Base-by-base conservation (phyloP, 1,140 invertebrate genomes). In the Psix sp. region DNA sequence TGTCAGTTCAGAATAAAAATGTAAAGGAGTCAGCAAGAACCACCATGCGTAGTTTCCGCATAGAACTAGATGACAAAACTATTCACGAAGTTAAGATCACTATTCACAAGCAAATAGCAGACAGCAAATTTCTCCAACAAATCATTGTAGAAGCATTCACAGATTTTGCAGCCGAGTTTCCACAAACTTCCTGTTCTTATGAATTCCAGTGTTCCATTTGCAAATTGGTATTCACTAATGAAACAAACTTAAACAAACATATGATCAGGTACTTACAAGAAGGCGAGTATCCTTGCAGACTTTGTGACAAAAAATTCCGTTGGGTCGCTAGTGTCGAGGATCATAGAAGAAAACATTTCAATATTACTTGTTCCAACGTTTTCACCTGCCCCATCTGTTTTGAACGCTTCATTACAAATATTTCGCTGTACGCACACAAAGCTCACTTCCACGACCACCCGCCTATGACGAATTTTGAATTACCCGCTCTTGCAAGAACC, bases 361-460 rank as follows among this genome's bases (percentile, higher is more conserved):
- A 54, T 2, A 66, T 52, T 4, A 70, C 40, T 2, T 60, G 59
- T 17, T 42, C 26, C 1, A 46, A 35, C 1, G 60, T 76, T 1
- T 76, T 26, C 20, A 76, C 66, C 0, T 75, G 73, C 29, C 40
- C 52, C 0, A 33, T 75, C 15, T 75, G 73, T 10, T 54, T 2
- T 14, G 73, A 70, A 17, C 60, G 73, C 0, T 75, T 70, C 5
- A 14, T 70, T 0, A 62, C 73, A 0, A 75, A 70, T 3, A 62
- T 75, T 5, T 66, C 73, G 1, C 24, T 70, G 20, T 62, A 66
- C n/a, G 73, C 73, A 0, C 73, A 76, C 16, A 76, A 71, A 17
- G 60, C 62, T 0, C 73, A 76, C 18, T 76, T 66, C 14, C 73
- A 76, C 24, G 51, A 75, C n/a, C 15, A 57, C 0, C 3, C 1